Conservation (phyloP, 2,113 vertebrate species). For the Myanophis thanlyinensis region DNA sequence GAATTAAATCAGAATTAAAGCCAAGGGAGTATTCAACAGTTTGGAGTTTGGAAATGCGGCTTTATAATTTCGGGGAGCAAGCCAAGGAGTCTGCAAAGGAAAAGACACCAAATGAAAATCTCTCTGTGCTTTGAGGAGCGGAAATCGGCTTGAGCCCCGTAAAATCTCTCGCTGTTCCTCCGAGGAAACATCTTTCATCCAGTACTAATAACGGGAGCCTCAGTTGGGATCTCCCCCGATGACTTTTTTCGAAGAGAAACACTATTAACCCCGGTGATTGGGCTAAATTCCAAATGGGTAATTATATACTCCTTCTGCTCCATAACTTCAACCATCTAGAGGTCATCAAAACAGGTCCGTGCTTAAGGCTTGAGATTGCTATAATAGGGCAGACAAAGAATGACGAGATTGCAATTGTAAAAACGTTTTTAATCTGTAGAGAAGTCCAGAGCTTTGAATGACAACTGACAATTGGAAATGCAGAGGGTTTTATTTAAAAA, state of each 20-base stretch:
- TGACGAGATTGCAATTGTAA: constrained; percentile 35
- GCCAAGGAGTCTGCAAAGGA: neutral
- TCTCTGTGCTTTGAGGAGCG: neutral
- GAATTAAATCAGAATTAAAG: too few species aligned
- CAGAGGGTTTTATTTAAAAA: neutral
- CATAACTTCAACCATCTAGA: constrained; percentile 28
- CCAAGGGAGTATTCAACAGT: neutral
- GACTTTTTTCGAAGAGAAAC: neutral
- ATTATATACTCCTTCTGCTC: constrained; percentile 36
- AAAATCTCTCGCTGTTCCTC: neutral
- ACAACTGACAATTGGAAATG: constrained; percentile 27
- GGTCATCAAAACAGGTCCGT: neutral
- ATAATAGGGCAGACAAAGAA: constrained; percentile 20
- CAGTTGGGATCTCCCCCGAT: neutral
- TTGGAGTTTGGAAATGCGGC: neutral
- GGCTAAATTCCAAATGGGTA: constrained; percentile 27
- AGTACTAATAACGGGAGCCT: constrained; percentile 8
- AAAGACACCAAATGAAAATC: neutral
- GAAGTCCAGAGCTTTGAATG: constrained; percentile 31
- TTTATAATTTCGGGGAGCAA: neutral
- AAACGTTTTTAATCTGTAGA: constrained; percentile 39
- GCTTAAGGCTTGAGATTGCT: neutral
- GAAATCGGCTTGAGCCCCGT: neutral
- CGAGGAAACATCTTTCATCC: neutral
- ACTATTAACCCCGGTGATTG: constrained; percentile 22